Base-by-base conservation (phyloP, 2,797 vertebrate species). In the Peromyscus melanophrys region DNA sequence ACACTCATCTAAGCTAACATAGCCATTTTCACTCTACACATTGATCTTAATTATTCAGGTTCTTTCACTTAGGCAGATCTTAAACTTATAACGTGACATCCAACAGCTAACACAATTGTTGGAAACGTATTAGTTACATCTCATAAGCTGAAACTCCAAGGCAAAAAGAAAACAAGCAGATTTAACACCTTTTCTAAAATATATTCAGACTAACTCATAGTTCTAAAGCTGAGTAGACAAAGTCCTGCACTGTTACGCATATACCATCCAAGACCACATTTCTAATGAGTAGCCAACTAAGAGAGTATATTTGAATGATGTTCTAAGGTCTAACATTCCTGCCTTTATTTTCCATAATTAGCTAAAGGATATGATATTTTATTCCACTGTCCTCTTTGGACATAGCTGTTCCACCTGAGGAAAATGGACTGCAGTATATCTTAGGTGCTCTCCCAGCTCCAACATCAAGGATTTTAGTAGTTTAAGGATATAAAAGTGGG, bases 31-130 rank as follows among this genome's bases (percentile, higher is more conserved):
- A 94, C 65, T 91, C 40, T 14, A 78, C 14, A 23, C 4, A 29
- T 67, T 93, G 17, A 49, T 96, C 65, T 61, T 91, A 61, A 76
- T 87, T 73, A 83, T 8, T 76, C 63, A 89, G 75, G 78, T 52
- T 75, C 13, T 57, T 86, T 25, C n/a, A 69, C 27, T 55, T 67
- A 82, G 65, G 46, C 7, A 71, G 31, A 83, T 63, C 92, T 89
- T 34, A 75, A 84, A 17, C 9, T 89, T 96, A 46, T 27, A 81
- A 65, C 4, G 59, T 92, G 71, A 52, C 3, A 83, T 78, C 43
- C 75, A 89, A 17, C 27, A 78, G 17, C 34, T 90, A 81, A 92
- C 4, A 89, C 63, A 76, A 86, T 27, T 91, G 5, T 21, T 89
- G 21, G 91, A 93, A 67, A 97, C 81, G 4, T 55, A 77, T 59